Evolutionary conservation across 2,113 vertebrate genomes (phyloP).

Genomic region (Neolamprologus sp.): DNA sequence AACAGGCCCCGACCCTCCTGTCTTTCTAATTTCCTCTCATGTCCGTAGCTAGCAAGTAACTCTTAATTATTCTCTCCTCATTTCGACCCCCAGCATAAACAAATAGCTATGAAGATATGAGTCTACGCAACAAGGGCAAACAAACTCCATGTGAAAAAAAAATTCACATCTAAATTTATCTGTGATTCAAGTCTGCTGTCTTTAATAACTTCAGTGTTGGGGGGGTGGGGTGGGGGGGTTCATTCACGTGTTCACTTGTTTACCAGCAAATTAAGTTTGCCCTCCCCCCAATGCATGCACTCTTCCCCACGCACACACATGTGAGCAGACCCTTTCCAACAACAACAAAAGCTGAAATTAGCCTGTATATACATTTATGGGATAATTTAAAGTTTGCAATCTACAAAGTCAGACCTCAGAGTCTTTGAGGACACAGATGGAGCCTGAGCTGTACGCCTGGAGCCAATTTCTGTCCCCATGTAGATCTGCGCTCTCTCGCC

Average conservation of each 20-base stretch:
- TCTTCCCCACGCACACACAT: background rate
- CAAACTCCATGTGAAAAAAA: background rate
- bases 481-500: conserved; percentile 31
- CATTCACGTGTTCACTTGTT: conserved; percentile 23
- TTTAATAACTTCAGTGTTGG: background rate
- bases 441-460: conserved; percentile 33
- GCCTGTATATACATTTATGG: conserved; percentile 50
- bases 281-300: background rate
- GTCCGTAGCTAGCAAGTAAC: conserved; percentile 11
- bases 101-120: background rate
- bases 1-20: background rate
- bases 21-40: conserved; percentile 31
- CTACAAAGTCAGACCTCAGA: conserved; percentile 63
- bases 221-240: background rate
- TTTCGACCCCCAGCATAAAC: background rate
- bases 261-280: conserved; percentile 21
- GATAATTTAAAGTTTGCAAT: conserved; percentile 61
- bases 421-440: conserved; percentile 64
- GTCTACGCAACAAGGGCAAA: background rate
- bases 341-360: conserved; percentile 28
- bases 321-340: background rate
- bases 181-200: background rate
- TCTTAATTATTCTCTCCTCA: background rate
- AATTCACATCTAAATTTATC: background rate
- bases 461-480: conserved; percentile 49